Evolutionary conservation across 2,113 vertebrate genomes (phyloP), one percentile per base, ranked within the genome.

Genomic region (Eurypyga helias): DNA sequence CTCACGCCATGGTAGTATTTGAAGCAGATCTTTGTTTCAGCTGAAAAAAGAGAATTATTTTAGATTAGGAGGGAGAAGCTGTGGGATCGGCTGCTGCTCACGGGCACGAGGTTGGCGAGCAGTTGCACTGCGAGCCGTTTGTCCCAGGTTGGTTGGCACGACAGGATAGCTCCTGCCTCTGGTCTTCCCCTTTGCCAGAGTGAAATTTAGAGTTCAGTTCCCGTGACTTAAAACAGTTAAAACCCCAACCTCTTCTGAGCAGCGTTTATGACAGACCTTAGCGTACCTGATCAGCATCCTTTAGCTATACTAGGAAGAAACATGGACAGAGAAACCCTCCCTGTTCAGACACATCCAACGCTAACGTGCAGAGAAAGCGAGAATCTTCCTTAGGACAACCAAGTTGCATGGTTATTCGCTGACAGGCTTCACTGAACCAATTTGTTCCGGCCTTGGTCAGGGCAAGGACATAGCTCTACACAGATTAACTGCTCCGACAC

Each of bases 11-110:
- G 99, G 97, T 99, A 99, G 95, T 99, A 99, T 97, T 99, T 99
- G 98, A 99, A 99, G 98, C 99, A 99, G 97, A 99, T 99, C 98
- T 99, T 99, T 62, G 99, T 99, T 98, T 99, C 99, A 85, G 98
- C 99, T 99, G 89, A 84, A 98, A 96, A 69, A 95, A 46, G 52
- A 97, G n/a, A 94, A 78, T 60, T 73, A 87, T 62, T 80, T 67
- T 51, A 20, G 29, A 21, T 83, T 83, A 75, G 79, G 46, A 61
- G 23, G 82, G 34, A 83, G 73, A 84, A 88, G 36, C n/a, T 66
- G 41, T 25, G 38, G 3, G 2, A 69, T 18, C 1, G 5, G 15
- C 17, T 87, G 67, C 13, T 85, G 25, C 36, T 92, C 49, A 17
- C 3, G 48, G 17, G 33, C 24, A 62, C 9, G 16, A 69, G 62